Evolutionary conservation across 2,888 invertebrate species (phyloP), one percentile per base, ranked within the genome.

Genomic region (Allacma fusca): DNA sequence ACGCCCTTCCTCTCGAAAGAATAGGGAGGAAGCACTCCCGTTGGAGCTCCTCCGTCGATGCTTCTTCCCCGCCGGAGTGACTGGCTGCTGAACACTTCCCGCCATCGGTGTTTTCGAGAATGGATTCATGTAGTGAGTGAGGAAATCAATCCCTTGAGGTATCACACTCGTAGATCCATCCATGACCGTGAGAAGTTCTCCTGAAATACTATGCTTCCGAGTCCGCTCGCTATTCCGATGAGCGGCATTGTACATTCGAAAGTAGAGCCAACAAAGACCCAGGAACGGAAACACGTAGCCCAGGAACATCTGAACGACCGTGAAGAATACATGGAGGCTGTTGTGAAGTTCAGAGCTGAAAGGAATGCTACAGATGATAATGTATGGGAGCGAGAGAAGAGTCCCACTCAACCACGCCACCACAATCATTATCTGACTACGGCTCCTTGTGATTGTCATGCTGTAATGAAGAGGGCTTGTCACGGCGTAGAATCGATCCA

Each of bases 391-490:
- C 4, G 88, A 87, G 24, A 88, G 85, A 0, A 86, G 82, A 2
- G 86, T 81, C 0, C 88, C 87, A 44, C 87, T 80, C 16, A 86
- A 72, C 88, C 88, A 87, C 21, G 87, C 86, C 2, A 85, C 82
- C 1, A 86, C 85, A 44, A 88, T 88, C 85, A 88, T 86, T 21
- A 85, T 82, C 19, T 86, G 85, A 73, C 87, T 87, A 28, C 88
- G 85, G 59, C 85, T 85, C 13, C 87, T 83, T 0, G 89, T 89
- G 65, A 89, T 86, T 7, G 87, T 87, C 86, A 88, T 88, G 80
- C 87, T 87, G 85, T 89, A 89, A 83, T 89, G 89, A 7, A 89
- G 86, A 0, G 89, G 89, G 28, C 87, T 87, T 23, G 88, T 87
- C 26, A 89, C 88, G 7, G 89, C 89, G 82, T 86, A 87, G 84